Conservation (phyloP, 2,797 vertebrate species). For the Australoheros facetus region DNA sequence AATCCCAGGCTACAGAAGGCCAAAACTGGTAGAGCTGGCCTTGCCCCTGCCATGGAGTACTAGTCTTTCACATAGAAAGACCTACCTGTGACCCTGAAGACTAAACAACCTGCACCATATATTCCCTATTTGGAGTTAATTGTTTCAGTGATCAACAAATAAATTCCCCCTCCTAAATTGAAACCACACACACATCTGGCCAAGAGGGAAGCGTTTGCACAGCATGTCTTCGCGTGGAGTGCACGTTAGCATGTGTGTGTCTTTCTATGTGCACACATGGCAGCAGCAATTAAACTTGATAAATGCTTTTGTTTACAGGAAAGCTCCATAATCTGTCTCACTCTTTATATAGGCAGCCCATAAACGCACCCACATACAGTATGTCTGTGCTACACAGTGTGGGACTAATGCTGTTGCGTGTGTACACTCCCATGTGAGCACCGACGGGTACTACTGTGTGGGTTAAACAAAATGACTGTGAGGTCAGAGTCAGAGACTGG, state of each 20-base stretch:
- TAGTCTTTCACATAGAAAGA: slow-evolving; percentile 6
- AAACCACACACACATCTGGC: slow-evolving; percentile 41
- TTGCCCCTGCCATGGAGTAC: no score
- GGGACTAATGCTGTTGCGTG: slow-evolving; percentile 29
- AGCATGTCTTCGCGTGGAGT: slow-evolving; percentile 17
- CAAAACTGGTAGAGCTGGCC: slow-evolving; percentile 13
- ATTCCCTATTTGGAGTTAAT: slow-evolving; percentile 35
- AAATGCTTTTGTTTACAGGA: slow-evolving; percentile 70
- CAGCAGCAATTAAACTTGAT: slow-evolving; percentile 62
- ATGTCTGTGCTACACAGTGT: slow-evolving; percentile 32
- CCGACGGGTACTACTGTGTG: slow-evolving; percentile 10
- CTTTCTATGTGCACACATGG: slow-evolving; percentile 40
- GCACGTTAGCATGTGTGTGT: slow-evolving; percentile 10
- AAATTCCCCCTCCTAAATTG: slow-evolving; percentile 38
- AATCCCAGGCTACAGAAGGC: slow-evolving; percentile 58
- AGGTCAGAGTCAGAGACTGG: slow-evolving; percentile 33
- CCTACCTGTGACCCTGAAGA: slow-evolving; percentile 30
- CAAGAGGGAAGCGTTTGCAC: slow-evolving; percentile 6
- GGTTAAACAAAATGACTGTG: slow-evolving; percentile 24
- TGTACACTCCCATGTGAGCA: neutral
- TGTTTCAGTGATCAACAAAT: slow-evolving; percentile 27
- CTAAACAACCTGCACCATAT: neutral
- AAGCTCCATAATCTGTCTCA: slow-evolving; percentile 51
- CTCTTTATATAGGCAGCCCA: slow-evolving; percentile 57
- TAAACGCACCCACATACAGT: slow-evolving; percentile 51